Conservation (phyloP, 1,140 invertebrate genomes). For the Macrosteles quadrilineatus region DNA sequence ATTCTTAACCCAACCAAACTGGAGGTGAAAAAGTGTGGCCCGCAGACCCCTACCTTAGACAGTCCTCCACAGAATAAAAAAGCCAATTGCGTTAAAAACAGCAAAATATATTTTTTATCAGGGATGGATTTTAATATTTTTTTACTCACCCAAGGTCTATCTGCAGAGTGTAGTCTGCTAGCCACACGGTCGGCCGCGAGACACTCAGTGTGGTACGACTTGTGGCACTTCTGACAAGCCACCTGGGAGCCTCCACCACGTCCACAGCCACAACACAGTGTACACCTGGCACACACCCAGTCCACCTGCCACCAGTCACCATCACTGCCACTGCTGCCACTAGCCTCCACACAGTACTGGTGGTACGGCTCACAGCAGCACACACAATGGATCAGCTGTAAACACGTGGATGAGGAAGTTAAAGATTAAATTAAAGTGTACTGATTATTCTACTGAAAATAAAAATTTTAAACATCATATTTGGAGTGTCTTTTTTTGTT, state of each 20-base stretch:
- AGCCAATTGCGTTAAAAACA: too few species aligned
- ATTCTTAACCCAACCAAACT: too few species aligned
- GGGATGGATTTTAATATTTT: too few species aligned
- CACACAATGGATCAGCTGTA: constrained; percentile 78
- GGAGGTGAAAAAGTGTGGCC: too few species aligned
- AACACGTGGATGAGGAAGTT: constrained; percentile 28
- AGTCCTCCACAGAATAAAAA: too few species aligned
- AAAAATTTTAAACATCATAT: not conserved
- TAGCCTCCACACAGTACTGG: constrained; percentile 76
- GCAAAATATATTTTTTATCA: too few species aligned
- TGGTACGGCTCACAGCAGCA: constrained; percentile 95
- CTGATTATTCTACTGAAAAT: too few species aligned
- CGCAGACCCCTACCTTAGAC: too few species aligned
- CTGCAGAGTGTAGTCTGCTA: constrained; percentile 32
- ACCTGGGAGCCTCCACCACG: constrained; percentile 55
- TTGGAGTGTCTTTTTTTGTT: not conserved
- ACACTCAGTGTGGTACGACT: constrained; percentile 80
- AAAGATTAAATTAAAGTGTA: too few species aligned
- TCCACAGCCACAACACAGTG: constrained; percentile 67
- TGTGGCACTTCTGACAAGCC: constrained; percentile 67
- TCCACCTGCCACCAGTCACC: constrained; percentile 54
- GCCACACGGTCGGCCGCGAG: constrained; percentile 55
- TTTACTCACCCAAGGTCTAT: constrained; percentile 45
- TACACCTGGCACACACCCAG: constrained; percentile 79
- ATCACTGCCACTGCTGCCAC: constrained; percentile 51